A percentile compares a stretch with the other conserved stretches of the same genome.
Conservation (phyloP, 2,888 invertebrate species). For the Drosophila parthenogenetica region DNA sequence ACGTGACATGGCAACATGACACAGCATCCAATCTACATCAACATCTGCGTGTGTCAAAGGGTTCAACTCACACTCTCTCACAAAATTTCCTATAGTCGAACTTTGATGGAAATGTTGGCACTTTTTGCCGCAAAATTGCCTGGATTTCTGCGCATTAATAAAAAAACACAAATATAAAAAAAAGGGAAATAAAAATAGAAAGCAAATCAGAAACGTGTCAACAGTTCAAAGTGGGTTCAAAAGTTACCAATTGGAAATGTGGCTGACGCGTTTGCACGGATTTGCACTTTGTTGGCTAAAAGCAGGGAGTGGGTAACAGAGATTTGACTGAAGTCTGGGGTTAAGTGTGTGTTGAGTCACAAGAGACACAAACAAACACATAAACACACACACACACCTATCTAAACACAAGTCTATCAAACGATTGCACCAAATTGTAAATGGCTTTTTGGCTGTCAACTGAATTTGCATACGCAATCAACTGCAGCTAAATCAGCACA, state of each 20-base stretch:
- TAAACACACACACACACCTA: too few species aligned
- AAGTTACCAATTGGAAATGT: slow-evolving; percentile 47
- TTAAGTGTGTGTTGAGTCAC: slow-evolving; percentile 49
- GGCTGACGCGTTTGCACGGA: slow-evolving; percentile 62
- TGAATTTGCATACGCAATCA: slow-evolving; percentile 52
- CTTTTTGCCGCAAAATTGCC: slow-evolving; percentile 62
- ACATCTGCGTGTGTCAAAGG: slow-evolving; percentile 49
- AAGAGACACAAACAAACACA: slow-evolving; percentile 40
- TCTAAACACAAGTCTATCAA: slow-evolving; percentile 27
- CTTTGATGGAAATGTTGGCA: slow-evolving; percentile 75
- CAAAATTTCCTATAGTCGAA: slow-evolving; percentile 30
- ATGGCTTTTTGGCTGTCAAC: slow-evolving; percentile 61
- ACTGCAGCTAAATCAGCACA: background rate
- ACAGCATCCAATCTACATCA: slow-evolving; percentile 10
- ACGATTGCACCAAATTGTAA: slow-evolving; percentile 45
- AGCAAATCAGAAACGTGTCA: slow-evolving; percentile 64
- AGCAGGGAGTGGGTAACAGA: background rate
- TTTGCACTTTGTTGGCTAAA: slow-evolving; percentile 56
- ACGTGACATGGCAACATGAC: slow-evolving; percentile 62
- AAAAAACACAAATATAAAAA: slow-evolving; percentile 33
- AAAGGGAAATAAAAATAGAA: slow-evolving; percentile 23
- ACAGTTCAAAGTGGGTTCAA: slow-evolving; percentile 49
- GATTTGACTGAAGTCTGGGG: slow-evolving; percentile 29
- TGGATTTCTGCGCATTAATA: slow-evolving; percentile 66
- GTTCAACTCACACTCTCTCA: slow-evolving; percentile 14